A percentile compares a stretch with the other conserved stretches of the same genome.
Conservation (phyloP, 2,888 invertebrate species). For the Lithophane semibrunnea region DNA sequence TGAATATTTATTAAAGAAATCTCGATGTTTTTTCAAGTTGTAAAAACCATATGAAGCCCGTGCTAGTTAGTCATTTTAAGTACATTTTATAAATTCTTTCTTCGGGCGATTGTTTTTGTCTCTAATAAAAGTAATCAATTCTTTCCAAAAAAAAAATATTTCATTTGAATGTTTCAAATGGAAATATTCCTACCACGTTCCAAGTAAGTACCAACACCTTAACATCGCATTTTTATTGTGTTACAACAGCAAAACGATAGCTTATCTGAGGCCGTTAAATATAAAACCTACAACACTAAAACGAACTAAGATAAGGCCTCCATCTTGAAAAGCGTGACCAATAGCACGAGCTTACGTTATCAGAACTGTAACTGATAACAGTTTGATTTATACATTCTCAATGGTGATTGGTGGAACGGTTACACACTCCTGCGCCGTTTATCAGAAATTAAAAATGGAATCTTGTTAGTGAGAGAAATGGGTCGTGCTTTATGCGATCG, state of each 20-base stretch:
- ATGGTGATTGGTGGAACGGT: constrained; percentile 82
- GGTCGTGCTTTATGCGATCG: constrained; percentile 74
- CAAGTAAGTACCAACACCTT: constrained; percentile 16
- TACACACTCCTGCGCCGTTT: constrained; percentile 69
- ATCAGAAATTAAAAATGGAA: constrained; percentile 82
- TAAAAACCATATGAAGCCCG: too few relatives aligned
- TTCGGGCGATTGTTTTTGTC: background rate
- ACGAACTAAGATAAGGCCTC: constrained; percentile 82
- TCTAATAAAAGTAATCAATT: background rate
- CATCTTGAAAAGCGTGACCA: constrained; percentile 88
- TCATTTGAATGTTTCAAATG: background rate
- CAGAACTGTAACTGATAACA: constrained; percentile 84
- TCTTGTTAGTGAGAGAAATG: constrained; percentile 80
- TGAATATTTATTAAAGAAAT: too few relatives aligned
- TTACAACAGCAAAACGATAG: constrained; percentile 72
- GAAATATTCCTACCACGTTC: constrained; percentile 17
- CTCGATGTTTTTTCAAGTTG: too few relatives aligned
- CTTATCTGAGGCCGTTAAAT: constrained; percentile 80
- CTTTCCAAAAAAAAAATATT: background rate
- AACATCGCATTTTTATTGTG: constrained; percentile 63
- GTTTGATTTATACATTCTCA: constrained; percentile 84
- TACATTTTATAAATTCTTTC: background rate
- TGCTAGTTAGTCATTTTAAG: background rate
- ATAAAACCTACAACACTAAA: constrained; percentile 80
- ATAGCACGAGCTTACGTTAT: constrained; percentile 82